phyloP scores from a whole-genome alignment of 2,888 invertebrate species.

The Allophyes oxyacanthae region DNA sequence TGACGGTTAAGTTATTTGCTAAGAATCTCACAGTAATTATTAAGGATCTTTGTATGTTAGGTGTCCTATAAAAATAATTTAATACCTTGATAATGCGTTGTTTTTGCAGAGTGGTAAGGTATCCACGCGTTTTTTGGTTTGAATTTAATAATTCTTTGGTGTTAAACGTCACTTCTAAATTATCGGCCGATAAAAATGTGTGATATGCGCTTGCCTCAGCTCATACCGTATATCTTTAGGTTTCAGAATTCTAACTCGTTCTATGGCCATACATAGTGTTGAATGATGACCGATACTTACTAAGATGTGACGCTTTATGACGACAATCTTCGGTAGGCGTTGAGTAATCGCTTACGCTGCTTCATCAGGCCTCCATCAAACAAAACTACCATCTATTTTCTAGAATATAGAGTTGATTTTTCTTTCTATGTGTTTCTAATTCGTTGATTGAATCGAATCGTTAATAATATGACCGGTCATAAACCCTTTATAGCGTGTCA shows the following conservation, averaged over 20 bases:
- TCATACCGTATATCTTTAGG: not conserved
- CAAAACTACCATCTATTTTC: slow-evolving; percentile 46
- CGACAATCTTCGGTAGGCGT: slow-evolving; percentile 68
- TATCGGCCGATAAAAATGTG: too few relatives aligned
- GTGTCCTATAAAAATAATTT: too few relatives aligned
- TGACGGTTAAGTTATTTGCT: too few relatives aligned
- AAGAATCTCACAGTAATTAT: too few relatives aligned
- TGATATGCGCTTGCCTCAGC: too few relatives aligned
- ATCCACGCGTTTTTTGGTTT: too few relatives aligned
- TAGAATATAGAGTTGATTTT: slow-evolving; percentile 38
- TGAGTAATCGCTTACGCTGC: slow-evolving; percentile 66
- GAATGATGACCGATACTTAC: slow-evolving; percentile 71
- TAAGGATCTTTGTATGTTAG: too few relatives aligned
- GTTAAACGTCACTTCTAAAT: too few relatives aligned
- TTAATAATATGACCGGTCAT: slow-evolving; percentile 47
- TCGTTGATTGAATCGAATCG: slow-evolving; percentile 62
- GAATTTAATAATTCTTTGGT: too few relatives aligned
- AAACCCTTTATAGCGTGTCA: slow-evolving; percentile 42
- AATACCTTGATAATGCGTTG: too few relatives aligned
- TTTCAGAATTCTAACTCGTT: slow-evolving; percentile 7
- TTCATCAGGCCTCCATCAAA: slow-evolving; percentile 32
- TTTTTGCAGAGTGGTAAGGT: too few relatives aligned
- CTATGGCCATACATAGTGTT: slow-evolving; percentile 54
- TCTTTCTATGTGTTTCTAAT: slow-evolving; percentile 38
- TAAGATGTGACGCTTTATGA: slow-evolving; percentile 75